Percentiles rank a stretch among this genome's conserved stretches.
phyloP scores from a whole-genome alignment of 2,797 vertebrate genomes.

The Mormyrus hasselquistii region DNA sequence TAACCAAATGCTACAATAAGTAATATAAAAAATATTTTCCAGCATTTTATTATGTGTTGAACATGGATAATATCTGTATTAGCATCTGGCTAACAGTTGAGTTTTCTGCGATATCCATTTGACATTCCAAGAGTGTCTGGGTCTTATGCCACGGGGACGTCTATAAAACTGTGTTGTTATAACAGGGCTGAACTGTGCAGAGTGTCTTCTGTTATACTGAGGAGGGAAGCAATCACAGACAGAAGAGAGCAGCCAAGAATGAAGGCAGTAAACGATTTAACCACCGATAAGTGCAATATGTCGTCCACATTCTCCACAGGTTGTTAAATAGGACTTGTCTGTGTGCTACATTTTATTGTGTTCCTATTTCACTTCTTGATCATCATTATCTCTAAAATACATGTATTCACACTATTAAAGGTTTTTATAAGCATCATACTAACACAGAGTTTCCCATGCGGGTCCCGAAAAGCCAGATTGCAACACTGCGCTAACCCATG shows the following conservation, averaged over 20 bases:
- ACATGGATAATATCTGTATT: neutral
- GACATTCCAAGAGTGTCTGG: neutral
- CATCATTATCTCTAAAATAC: neutral
- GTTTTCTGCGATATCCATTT: conserved; percentile 7
- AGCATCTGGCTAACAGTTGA: neutral
- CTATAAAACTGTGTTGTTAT: neutral
- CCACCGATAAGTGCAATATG: neutral
- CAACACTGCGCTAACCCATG: neutral
- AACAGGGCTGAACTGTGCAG: neutral
- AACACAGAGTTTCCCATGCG: neutral
- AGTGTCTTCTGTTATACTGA: neutral
- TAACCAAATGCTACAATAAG: neutral
- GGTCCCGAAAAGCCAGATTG: neutral
- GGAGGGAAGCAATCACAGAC: neutral
- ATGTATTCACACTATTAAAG: neutral
- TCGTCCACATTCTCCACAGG: neutral
- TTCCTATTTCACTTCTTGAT: neutral
- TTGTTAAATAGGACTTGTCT: neutral
- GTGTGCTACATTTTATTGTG: neutral
- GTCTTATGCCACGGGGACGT: neutral
- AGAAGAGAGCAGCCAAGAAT: neutral
- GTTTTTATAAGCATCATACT: neutral
- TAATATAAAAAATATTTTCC: neutral
- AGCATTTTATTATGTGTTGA: neutral
- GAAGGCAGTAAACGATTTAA: neutral